Evolutionary conservation across 2,888 invertebrate species (phyloP), one percentile per base, ranked within the genome.

Genomic region (Cheilosia vulpina): DNA sequence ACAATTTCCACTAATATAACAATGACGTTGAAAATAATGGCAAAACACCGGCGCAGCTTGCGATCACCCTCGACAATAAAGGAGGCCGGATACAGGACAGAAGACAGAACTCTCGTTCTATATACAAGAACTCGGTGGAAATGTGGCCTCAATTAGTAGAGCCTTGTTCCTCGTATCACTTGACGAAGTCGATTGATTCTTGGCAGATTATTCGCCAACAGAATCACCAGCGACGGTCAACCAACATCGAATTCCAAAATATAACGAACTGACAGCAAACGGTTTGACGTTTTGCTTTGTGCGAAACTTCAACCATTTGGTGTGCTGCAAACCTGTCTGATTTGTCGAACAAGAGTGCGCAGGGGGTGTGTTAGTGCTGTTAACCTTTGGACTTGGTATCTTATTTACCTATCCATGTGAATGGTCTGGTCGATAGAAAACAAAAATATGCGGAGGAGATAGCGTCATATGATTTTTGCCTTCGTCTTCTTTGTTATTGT

Each of bases 121-220:
- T 31, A 52, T 43, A 69, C 41, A 63, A 45, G n/a, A 63, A 43
- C 31, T 58, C 52, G 27, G 63, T 13, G n/a, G 19, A 21, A 21
- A 43, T 43, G 50, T 53, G 52, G 45, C 17, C 57, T 45, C 41
- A 65, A n/a, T 31, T 63, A 53, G 43, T 57, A 52, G 53, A 75
- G 43, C 41, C 75, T 71, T 80, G 75, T 45, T 80, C 55, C 60
- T 76, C 75, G 75, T 65, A 76, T 52, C 75, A 84, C 84, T 84
- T 80, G 34, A 76, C 53, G 53, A 13, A 80, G 50, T 66, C 75
- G 69, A 84, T 84, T 84, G 80, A 84, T 84, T 84, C 75, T 75
- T 34, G 60, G 58, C 55, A 60, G 24, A 76, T 60, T 69, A 57
- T n/a, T 84, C 50, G 71, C 84, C 50, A 80, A 41, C 50, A 47